Base-by-base conservation (phyloP, 2,797 vertebrate genomes). In the Masticophis lateralis region DNA sequence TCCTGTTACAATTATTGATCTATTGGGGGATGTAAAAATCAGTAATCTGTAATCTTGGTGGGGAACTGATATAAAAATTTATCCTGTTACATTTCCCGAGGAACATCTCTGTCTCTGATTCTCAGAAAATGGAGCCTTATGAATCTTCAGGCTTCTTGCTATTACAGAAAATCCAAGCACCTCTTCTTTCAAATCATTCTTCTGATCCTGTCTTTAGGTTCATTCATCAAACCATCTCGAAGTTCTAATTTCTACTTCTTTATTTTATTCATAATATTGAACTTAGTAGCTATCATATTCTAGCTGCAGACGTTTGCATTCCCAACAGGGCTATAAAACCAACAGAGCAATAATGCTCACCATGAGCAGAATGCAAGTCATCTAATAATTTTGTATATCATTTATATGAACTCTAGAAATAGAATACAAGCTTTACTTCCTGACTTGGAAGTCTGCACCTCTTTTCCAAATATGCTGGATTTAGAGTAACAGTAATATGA, bases 401-500 rank as follows among this genome's bases (percentile, higher is more conserved):
- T 83, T 83, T 83, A 83, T 83, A 47, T 22, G 74, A 43, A 20
- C 18, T 47, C 37, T 83, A 47, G 20, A 83, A 79, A 83, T 83
- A 83, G 37, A 83, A 83, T 83, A 47, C 37, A 47, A 47, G 74
- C 37, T 22, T 83, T 43, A 25, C 20, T 43, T 83, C 37, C 16
- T 22, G 18, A 79, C 8, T 20, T 79, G 18, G 69, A 11, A 79
- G 32, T 43, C 8, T 79, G 32, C 37, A 79, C 74, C 37, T 43
- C 20, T 43, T 79, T 79, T 79, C 74, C 74, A 43, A 83, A 47
- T 43, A 37, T 79, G 20, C 37, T 22, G 1, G 37, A 20, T 2
- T 83, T 20, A 43, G 74, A 83, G 47, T 93, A 96, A 95, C 56
- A 95, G 95, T 93, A 95, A 91, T 25, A 43, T 95, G 88, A 94